phyloP scores from a whole-genome alignment of 2,113 vertebrate genomes.

The Noctilio leporinus region DNA sequence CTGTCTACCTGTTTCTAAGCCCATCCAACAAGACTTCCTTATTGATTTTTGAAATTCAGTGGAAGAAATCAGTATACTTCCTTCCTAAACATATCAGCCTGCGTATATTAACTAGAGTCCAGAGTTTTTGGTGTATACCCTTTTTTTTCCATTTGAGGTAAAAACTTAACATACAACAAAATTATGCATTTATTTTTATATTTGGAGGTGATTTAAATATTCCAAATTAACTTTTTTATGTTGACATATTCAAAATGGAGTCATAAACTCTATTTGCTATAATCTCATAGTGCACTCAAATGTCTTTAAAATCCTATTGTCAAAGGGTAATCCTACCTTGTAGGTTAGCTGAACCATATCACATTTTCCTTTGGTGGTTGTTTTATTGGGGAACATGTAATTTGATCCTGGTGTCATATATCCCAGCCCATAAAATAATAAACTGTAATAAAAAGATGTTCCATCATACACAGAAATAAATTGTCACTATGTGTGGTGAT shows the following conservation, averaged over 20 bases:
- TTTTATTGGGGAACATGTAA: neutral
- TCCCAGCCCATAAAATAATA: neutral
- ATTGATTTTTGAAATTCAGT: neutral
- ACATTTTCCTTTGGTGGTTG: neutral
- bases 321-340: neutral
- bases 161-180: neutral
- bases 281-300: neutral
- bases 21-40: neutral
- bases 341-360: neutral
- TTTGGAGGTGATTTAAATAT: neutral
- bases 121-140: neutral
- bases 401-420: neutral
- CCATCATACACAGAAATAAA: neutral
- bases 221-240: neutral
- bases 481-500: neutral
- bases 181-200: neutral
- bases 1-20: neutral
- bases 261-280: neutral
- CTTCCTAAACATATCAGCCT: neutral
- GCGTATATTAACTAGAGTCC: neutral
- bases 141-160: neutral
- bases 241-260: constrained; percentile 4
- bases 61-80: neutral
- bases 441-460: neutral
- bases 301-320: neutral